phyloP scores from a whole-genome alignment of 2,888 invertebrate genomes.

The Microchrysa polita region DNA sequence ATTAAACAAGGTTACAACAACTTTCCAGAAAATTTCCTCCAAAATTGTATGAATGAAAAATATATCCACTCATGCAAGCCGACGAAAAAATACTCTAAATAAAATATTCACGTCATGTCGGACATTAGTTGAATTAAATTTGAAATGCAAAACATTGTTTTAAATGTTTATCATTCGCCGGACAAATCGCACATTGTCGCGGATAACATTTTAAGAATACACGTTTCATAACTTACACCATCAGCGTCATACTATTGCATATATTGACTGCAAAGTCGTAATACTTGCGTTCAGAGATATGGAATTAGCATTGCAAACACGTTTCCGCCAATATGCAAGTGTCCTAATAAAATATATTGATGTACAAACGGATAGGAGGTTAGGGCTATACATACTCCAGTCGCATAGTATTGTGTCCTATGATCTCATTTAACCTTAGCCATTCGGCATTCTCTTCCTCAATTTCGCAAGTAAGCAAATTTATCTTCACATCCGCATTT shows the following conservation, averaged over 20 bases:
- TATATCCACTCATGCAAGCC: too few relatives aligned
- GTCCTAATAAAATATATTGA: slow-evolving; percentile 3
- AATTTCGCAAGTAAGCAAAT: slow-evolving; percentile 5
- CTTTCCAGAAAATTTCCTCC: too few relatives aligned
- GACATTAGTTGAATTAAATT: slow-evolving; percentile 1
- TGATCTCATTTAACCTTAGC: background rate
- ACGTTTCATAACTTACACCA: slow-evolving; percentile 12
- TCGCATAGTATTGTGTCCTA: background rate
- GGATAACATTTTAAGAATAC: background rate
- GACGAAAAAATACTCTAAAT: background rate
- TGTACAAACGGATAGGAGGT: background rate
- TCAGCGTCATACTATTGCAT: background rate
- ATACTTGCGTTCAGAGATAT: background rate
- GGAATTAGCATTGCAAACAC: background rate
- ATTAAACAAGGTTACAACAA: too few relatives aligned
- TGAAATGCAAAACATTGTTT: background rate
- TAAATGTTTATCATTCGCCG: background rate
- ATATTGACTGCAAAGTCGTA: too few relatives aligned
- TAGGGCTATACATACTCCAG: too few relatives aligned
- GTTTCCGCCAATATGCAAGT: background rate
- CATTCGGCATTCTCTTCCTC: background rate
- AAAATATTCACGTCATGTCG: slow-evolving; percentile 11
- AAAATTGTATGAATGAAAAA: too few relatives aligned
- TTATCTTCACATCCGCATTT: too few relatives aligned
- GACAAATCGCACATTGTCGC: slow-evolving; percentile 22